Percentiles rank a stretch among this genome's conserved stretches.
phyloP scores from a whole-genome alignment of 2,888 invertebrate genomes.

The Caenorhabditis becei region DNA sequence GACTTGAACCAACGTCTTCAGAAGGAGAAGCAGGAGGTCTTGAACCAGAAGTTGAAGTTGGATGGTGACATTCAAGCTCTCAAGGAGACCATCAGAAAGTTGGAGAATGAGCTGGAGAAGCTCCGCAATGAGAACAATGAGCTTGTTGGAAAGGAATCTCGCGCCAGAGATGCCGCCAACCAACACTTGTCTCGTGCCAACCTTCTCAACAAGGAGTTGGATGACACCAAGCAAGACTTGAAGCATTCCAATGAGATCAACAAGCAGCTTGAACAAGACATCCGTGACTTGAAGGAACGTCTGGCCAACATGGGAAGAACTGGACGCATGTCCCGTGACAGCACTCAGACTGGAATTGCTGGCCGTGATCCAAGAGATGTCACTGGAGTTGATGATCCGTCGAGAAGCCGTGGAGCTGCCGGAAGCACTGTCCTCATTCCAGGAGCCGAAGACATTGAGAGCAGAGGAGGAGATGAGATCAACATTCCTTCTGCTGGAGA shows the following conservation, averaged over 20 bases:
- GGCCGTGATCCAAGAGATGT: slow-evolving; percentile 55
- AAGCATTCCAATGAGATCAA: slow-evolving; percentile 62
- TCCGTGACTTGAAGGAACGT: slow-evolving; percentile 67
- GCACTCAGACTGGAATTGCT: slow-evolving; percentile 57
- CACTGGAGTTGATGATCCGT: slow-evolving; percentile 26
- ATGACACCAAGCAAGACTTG: slow-evolving; percentile 68
- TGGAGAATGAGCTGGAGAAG: slow-evolving; percentile 78
- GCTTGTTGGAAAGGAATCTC: slow-evolving; percentile 71
- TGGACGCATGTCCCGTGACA: slow-evolving; percentile 60
- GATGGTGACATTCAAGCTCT: slow-evolving; percentile 75
- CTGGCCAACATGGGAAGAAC: slow-evolving; percentile 64
- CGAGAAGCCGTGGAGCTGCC: slow-evolving; percentile 48
- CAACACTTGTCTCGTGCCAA: slow-evolving; percentile 75
- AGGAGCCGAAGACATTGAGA: slow-evolving; percentile 51
- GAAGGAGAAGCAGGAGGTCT: slow-evolving; percentile 79
- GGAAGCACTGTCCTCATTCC: slow-evolving; percentile 62
- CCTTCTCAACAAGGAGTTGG: slow-evolving; percentile 72
- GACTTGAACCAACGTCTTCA: slow-evolving; percentile 79
- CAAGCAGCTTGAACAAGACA: slow-evolving; percentile 67
- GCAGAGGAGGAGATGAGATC: slow-evolving; percentile 58
- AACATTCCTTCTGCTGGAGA: slow-evolving; percentile 52
- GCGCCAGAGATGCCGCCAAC: slow-evolving; percentile 71
- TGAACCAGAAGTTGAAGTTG: slow-evolving; percentile 78
- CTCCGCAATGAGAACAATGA: slow-evolving; percentile 74
- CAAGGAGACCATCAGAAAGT: slow-evolving; percentile 78